phyloP scores from a whole-genome alignment of 2,113 vertebrate species.

The Columba janthina region DNA sequence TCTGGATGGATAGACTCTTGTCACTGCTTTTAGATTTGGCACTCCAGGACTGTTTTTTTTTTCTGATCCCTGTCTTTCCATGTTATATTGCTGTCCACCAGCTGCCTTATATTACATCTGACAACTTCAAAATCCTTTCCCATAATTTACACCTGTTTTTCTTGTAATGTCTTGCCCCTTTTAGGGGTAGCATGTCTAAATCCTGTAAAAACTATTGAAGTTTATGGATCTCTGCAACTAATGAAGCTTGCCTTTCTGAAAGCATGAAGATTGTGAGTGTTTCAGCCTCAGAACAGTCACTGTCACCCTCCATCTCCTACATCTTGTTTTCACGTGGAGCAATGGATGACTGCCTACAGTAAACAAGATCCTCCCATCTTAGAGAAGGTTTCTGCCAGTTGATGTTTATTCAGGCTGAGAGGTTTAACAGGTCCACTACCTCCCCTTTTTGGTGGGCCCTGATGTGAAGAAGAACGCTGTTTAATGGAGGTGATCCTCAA shows the following conservation, averaged over 20 bases:
- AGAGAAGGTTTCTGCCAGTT: not conserved
- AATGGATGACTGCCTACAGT: not conserved
- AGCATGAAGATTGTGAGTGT: not conserved
- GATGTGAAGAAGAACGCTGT: not conserved
- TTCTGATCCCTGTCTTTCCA: not conserved
- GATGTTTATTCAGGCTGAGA: not conserved
- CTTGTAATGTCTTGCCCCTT: not conserved
- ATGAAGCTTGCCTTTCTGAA: not conserved
- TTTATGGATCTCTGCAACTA: not conserved
- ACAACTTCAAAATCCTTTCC: not conserved
- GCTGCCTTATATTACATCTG: not conserved
- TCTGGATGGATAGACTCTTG: not conserved
- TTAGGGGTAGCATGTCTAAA: not conserved
- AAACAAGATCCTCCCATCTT: too few relatives aligned
- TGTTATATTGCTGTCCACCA: not conserved
- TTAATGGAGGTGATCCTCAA: not conserved
- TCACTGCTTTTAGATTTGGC: not conserved
- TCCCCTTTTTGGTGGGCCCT: not conserved
- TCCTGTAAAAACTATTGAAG: not conserved
- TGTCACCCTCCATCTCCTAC: not conserved
- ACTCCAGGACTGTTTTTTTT: not conserved
- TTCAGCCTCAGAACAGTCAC: not conserved
- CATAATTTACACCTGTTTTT: not conserved
- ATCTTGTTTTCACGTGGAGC: not conserved
- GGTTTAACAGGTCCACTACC: not conserved